A percentile compares a stretch with the other conserved stretches of the same genome.
Conservation (phyloP, 2,888 invertebrate species). For the Ophion costatus region DNA sequence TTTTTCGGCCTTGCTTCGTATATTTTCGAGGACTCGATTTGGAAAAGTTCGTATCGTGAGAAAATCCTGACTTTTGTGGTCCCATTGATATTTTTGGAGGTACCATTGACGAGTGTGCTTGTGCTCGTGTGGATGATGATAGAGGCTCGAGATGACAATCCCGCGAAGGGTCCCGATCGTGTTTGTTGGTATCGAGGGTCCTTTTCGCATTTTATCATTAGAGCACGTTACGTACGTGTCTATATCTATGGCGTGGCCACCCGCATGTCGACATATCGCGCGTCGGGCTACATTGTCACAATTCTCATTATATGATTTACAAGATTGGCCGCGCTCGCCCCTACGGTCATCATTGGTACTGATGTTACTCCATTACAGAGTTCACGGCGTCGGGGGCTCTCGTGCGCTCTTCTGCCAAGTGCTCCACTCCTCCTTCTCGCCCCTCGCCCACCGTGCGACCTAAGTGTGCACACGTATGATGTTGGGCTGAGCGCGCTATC, state of each 20-base stretch:
- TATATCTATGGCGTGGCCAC: conserved; percentile 26
- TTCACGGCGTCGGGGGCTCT: conserved; percentile 14
- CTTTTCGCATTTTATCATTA: conserved; percentile 41
- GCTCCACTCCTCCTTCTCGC: neutral
- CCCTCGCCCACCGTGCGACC: neutral
- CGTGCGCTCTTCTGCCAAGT: conserved; percentile 19
- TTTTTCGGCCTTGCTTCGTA: no score
- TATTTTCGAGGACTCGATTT: neutral
- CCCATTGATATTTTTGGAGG: neutral
- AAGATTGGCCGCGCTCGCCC: conserved; percentile 42
- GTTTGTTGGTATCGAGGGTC: conserved; percentile 33
- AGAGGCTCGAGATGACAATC: conserved; percentile 1
- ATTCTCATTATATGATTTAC: conserved; percentile 60
- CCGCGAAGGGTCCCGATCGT: conserved; percentile 11
- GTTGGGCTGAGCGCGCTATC: conserved; percentile 27
- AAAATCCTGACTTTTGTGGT: neutral
- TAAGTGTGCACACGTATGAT: conserved; percentile 16
- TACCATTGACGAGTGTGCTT: neutral
- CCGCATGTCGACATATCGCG: conserved; percentile 53
- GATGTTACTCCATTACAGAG: conserved; percentile 51
- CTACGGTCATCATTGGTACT: conserved; percentile 40
- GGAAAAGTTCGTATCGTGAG: neutral
- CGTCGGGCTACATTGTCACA: conserved; percentile 28
- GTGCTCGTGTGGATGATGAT: neutral
- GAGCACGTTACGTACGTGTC: conserved; percentile 3